Conservation (phyloP, 23 tunicate species). For the Aplidium turbinatum region DNA sequence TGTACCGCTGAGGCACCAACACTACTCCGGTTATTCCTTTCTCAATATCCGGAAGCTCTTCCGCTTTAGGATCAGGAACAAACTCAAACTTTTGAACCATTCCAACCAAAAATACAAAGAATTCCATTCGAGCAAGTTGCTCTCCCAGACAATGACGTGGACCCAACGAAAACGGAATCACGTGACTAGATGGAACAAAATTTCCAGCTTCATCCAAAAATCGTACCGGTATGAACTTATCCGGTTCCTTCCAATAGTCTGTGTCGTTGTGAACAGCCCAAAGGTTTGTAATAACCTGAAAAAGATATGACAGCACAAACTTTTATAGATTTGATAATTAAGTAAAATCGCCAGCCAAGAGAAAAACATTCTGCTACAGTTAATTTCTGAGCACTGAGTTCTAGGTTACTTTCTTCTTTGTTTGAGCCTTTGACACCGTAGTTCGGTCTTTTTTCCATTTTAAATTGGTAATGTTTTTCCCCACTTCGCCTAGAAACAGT, state of each 20-base stretch:
- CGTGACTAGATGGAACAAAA: not conserved
- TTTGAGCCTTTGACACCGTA: too few relatives aligned
- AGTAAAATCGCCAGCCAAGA: too few relatives aligned
- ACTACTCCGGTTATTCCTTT: not conserved
- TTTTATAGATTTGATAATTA: too few relatives aligned
- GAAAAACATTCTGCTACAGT: too few relatives aligned
- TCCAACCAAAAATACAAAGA: conserved; percentile 4
- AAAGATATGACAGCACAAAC: too few relatives aligned
- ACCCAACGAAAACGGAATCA: conserved; percentile 7
- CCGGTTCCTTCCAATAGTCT: conserved; percentile 2
- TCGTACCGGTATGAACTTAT: conserved; percentile 3
- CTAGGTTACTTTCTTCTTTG: too few relatives aligned
- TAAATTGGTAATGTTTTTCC: too few relatives aligned
- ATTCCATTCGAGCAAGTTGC: conserved; percentile 21
- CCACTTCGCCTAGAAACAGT: too few relatives aligned
- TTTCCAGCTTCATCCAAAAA: conserved; percentile 13
- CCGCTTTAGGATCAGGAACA: conserved; percentile 1
- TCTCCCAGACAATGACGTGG: conserved; percentile 25
- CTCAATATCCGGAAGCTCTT: conserved; percentile 4
- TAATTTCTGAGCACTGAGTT: too few relatives aligned
- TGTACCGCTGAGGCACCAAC: conserved; percentile 6
- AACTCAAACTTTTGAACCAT: not conserved
- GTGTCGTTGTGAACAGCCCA: conserved; percentile 13
- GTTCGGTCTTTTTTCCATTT: too few relatives aligned
- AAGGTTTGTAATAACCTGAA: not conserved